A percentile compares a stretch with the other conserved stretches of the same genome.
Conservation (phyloP, 2,888 invertebrate species). For the Orchesella flavescens region DNA sequence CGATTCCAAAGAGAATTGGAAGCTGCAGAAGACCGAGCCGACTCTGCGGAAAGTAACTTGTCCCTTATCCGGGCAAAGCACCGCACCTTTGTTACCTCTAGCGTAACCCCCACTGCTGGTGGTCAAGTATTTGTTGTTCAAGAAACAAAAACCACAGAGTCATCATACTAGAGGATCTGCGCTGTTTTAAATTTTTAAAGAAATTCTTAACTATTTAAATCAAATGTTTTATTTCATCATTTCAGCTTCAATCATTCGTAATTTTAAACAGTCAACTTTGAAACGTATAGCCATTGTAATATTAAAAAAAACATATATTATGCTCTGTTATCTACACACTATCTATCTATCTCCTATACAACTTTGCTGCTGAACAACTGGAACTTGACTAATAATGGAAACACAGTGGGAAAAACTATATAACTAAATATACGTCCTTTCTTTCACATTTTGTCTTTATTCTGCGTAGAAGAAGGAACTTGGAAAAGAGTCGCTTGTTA, state of each 20-base stretch:
- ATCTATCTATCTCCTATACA: no score
- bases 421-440: no score
- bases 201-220: slow-evolving; percentile 12
- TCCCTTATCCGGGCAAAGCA: slow-evolving; percentile 97
- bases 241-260: slow-evolving; percentile 16
- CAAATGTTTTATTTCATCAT: slow-evolving; percentile 20
- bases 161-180: slow-evolving; percentile 44
- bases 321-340: background rate
- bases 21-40: slow-evolving; percentile 97
- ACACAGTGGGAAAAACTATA: background rate
- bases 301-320: background rate
- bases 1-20: slow-evolving; percentile 98
- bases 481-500: background rate
- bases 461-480: background rate
- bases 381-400: no score
- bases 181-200: slow-evolving; percentile 42
- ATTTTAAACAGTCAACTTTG: background rate
- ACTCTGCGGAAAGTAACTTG: slow-evolving; percentile 94
- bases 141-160: slow-evolving; percentile 71
- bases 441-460: background rate
- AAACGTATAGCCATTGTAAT: no score
- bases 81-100: slow-evolving; percentile 83
- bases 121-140: slow-evolving; percentile 81
- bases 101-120: slow-evolving; percentile 75
- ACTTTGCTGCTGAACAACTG: no score